A percentile compares a stretch with the other conserved stretches of the same genome.
phyloP scores from a whole-genome alignment of 2,797 vertebrate species.

The Ptychobarbus kaznakovi region DNA sequence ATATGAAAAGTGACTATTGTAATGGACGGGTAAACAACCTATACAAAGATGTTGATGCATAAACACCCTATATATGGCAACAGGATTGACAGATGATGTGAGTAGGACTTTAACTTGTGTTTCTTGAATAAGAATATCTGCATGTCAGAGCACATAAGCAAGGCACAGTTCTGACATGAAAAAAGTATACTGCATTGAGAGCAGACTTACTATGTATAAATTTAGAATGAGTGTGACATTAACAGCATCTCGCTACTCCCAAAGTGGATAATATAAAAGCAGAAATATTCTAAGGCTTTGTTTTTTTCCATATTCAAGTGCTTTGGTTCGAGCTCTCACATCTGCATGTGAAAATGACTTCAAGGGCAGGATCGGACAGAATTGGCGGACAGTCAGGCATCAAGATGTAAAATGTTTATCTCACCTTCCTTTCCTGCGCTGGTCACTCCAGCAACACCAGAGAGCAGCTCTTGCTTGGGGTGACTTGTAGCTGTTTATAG shows the following conservation, averaged over 20 bases:
- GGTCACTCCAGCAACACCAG: background rate
- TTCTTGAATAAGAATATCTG: background rate
- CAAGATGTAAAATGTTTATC: conserved; percentile 20
- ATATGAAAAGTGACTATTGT: background rate
- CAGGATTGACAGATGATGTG: background rate
- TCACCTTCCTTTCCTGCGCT: background rate
- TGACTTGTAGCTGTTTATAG: conserved; percentile 27
- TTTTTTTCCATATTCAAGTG: conserved; percentile 50
- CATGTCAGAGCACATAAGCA: background rate
- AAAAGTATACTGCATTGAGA: background rate
- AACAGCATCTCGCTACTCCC: background rate
- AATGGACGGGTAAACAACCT: background rate
- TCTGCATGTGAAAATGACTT: conserved; percentile 51
- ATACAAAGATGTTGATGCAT: background rate
- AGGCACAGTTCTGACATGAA: background rate
- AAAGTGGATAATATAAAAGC: conserved; percentile 45
- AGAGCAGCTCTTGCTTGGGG: background rate
- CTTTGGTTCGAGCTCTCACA: conserved; percentile 51
- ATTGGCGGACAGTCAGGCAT: conserved; percentile 27
- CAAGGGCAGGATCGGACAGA: conserved; percentile 27
- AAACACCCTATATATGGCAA: background rate
- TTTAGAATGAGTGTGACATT: conserved; percentile 18
- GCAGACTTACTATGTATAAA: background rate
- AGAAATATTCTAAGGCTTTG: conserved; percentile 29
- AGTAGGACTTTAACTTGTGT: background rate